Evolutionary conservation across 2,888 invertebrate species (phyloP), one percentile per base, ranked within the genome.

Genomic region (Liopterus haemorrhoidalis): DNA sequence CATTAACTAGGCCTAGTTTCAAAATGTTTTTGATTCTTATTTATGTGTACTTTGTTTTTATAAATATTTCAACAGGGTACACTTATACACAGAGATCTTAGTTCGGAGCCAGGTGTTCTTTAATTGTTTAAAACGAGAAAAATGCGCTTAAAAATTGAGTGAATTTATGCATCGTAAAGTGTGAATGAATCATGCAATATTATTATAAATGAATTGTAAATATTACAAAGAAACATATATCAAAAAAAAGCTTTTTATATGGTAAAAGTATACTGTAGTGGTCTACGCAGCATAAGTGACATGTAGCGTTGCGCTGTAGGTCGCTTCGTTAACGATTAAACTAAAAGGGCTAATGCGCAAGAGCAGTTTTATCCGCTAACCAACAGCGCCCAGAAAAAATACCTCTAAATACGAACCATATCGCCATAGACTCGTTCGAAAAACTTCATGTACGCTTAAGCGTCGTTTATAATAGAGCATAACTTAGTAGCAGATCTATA

Each of bases 171-270:
- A 8, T 22, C 8, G 22, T 22, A 8, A 25, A 11, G 25, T 25
- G 3, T 25, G 25, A 25, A 11, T 5, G 5, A 28, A 36, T 39
- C 39, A 36, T 37, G 45, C 45, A 45, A 45, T 45, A 45, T 45
- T 44, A 33, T 20, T 45, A 45, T 45, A 44, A 44, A 31, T 41
- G 36, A 42, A n/a, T 36, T 45, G 45, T 45, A 45, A 31, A 45
- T 45, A n/a, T n/a, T n/a, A 45, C 45, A 45, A 45, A 45, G 45
- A 33, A 45, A 45, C 45, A 45, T 45, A 45, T 45, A 45, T 45
- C 45, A 45, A 45, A 36, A 35, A 45, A 37, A 45, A 39, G 45
- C 45, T 45, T 45, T 45, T 45, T 45, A 45, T 45, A 45, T 45
- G 45, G 45, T 45, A 39, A 39, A 45, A 39, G 21, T 27, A 25